phyloP scores from a whole-genome alignment of 2,888 invertebrate genomes.

The Amphimallon solstitiale region DNA sequence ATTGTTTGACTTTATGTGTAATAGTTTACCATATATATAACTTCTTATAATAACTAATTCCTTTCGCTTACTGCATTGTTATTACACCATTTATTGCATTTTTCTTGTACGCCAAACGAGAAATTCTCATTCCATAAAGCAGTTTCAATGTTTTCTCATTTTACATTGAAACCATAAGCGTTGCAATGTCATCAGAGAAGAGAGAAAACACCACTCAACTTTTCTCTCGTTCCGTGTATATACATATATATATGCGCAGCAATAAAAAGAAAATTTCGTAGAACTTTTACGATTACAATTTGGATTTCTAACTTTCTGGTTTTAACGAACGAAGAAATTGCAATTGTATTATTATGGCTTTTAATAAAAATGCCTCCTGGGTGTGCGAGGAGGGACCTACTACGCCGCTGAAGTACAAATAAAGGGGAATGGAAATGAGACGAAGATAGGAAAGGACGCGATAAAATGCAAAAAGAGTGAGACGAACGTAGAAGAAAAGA shows the following conservation, averaged over 20 bases:
- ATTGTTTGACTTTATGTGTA: no score
- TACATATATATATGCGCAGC: neutral
- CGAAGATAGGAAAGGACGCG: conserved; percentile 1
- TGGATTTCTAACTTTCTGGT: conserved; percentile 32
- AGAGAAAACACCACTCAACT: neutral
- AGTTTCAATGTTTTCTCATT: conserved; percentile 10
- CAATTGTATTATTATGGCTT: conserved; percentile 34
- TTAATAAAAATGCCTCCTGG: conserved; percentile 35
- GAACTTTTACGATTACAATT: conserved; percentile 37
- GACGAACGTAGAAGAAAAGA: conserved; percentile 2
- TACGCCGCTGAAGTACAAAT: neutral
- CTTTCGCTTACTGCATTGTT: no score
- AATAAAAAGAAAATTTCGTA: conserved; percentile 16
- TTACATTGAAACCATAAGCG: conserved; percentile 9
- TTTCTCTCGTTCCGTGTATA: neutral
- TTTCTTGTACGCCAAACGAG: neutral
- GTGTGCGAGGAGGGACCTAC: neutral
- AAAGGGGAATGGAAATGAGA: neutral
- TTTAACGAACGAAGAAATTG: conserved; percentile 33
- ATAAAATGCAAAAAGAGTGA: conserved; percentile 39
- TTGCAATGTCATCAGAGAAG: neutral
- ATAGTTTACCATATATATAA: no score
- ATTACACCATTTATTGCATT: no score
- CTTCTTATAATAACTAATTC: no score
- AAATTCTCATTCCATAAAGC: conserved; percentile 15